Base-by-base conservation (phyloP, 2,113 vertebrate species). In the Dasyornis broadbenti region DNA sequence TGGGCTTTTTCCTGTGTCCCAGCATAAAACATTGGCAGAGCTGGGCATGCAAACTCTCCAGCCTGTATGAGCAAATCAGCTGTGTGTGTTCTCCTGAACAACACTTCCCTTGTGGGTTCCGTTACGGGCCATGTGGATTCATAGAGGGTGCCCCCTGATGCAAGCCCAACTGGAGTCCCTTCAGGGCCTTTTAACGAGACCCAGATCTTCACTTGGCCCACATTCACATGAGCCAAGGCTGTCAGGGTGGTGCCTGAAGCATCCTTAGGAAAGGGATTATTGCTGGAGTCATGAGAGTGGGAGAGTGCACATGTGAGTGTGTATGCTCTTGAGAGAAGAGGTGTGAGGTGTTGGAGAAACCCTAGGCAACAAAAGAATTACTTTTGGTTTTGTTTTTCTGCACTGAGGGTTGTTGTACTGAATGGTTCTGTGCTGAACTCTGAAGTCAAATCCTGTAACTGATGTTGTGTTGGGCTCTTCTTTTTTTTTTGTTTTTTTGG, bases 231-330 rank as follows among this genome's bases (percentile, higher is more conserved):
- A 76, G 33, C 49, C 57, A 28, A 50, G 50, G 40, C 56, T 61
- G 19, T 39, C 31, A 27, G 61, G 37, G 8, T 40, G 35, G 37
- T 71, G 27, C 27, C 70, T 52, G 72, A 47, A 77, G 40, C 64
- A 81, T 49, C 56, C 39, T 57, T n/a, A 16, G 45, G 45, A 45
- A 0, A 2, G 13, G 40, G 21, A 33, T 37, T 73, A 15, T 28
- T 27, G 33, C 33, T 45, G 44, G 26, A 50, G 22, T 8, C 10
- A 19, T 7, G 26, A 56, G 37, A 56, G 30, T 0, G 1, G 1
- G 49, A 24, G 18, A 0, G 0, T 45, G 21, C 9, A 1, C 5
- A 6, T 22, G 75, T 64, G 37, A 53, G 13, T 12, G 8, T 14
- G 0, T 56, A 1, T 15, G 35, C 23, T 47, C 60, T 28, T 20